Evolutionary conservation across 2,797 vertebrate genomes (phyloP).

Genomic region (Myotis vivesi): DNA sequence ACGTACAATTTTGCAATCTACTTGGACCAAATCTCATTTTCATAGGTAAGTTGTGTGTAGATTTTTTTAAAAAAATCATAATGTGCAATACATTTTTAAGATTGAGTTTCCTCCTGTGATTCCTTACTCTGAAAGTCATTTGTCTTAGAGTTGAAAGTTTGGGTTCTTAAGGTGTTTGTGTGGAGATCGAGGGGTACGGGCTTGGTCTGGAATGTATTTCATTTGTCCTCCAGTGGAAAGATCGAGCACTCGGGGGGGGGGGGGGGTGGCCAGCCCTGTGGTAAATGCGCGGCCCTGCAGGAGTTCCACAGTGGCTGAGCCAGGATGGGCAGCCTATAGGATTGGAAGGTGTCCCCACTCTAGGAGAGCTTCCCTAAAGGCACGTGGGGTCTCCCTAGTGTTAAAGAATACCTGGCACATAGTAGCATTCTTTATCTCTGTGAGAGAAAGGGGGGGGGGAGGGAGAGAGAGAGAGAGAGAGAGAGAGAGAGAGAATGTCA

Average conservation of each 20-base stretch:
- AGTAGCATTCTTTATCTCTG: background rate
- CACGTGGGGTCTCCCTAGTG: background rate
- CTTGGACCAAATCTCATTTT: background rate
- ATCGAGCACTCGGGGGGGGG: rapidly evolving
- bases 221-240: background rate
- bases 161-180: background rate
- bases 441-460: background rate
- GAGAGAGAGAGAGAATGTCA: background rate
- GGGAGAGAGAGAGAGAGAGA: too few species aligned
- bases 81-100: background rate
- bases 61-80: background rate
- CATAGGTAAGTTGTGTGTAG: background rate
- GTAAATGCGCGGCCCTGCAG: background rate
- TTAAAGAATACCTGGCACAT: background rate
- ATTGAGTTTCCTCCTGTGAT: background rate
- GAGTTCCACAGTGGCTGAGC: background rate
- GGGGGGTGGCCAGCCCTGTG: background rate
- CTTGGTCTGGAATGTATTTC: background rate
- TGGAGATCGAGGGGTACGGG: background rate
- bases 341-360: background rate
- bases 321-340: background rate
- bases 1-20: background rate
- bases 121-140: background rate
- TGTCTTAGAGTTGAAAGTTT: background rate
- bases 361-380: background rate